Evolutionary conservation across 37 sponge, comb jelly and placozoan species (phyloP).

Genomic region (Haliclona indistincta): DNA sequence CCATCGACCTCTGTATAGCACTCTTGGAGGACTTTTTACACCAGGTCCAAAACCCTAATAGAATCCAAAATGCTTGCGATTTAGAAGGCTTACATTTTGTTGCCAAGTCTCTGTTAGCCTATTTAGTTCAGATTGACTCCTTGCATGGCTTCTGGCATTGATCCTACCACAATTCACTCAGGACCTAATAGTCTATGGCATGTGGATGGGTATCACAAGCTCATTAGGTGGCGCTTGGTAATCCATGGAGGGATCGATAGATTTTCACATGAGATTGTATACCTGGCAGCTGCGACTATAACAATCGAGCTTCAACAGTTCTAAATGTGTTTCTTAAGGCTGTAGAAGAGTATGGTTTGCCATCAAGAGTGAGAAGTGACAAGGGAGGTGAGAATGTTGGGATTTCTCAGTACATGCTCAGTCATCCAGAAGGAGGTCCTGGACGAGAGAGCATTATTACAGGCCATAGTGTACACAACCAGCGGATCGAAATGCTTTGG

Average conservation of each 20-base stretch:
- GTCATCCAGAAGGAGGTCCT: constrained; percentile 30
- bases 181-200: constrained; percentile 70
- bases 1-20: too few species aligned
- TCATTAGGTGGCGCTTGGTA: constrained; percentile 45
- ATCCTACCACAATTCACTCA: too few species aligned
- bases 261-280: constrained; percentile 32
- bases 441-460: constrained; percentile 1
- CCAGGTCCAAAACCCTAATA: too few species aligned
- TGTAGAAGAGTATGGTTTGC: constrained; percentile 52
- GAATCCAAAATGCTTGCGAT: too few species aligned
- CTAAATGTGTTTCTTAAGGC: constrained; percentile 31
- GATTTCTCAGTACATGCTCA: constrained; percentile 51
- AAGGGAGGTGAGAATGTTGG: constrained; percentile 68
- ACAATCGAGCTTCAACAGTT: constrained; percentile 63
- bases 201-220: too few species aligned
- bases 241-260: constrained; percentile 67
- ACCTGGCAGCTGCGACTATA: constrained; percentile 30
- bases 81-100: too few species aligned
- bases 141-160: too few species aligned
- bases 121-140: too few species aligned
- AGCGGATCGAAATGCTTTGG: too few species aligned
- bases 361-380: constrained; percentile 66
- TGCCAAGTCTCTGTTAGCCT: too few species aligned
- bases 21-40: too few species aligned
- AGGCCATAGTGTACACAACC: too few species aligned